A percentile compares a stretch with the other conserved stretches of the same genome.
Conservation (phyloP, 2,888 invertebrate genomes). For the Aquatica leii region DNA sequence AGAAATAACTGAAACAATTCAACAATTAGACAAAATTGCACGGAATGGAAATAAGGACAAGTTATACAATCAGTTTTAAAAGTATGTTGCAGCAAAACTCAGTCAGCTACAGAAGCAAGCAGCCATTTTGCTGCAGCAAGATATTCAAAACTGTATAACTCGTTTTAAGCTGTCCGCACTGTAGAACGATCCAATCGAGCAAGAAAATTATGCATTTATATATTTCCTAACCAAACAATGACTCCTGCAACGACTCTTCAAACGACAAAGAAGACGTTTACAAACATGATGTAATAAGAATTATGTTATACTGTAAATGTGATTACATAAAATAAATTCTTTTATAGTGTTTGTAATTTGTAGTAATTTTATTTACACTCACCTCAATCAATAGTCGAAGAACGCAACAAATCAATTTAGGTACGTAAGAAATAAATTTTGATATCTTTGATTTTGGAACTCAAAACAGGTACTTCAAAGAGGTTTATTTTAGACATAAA, state of each 20-base stretch:
- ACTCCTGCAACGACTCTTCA: not conserved
- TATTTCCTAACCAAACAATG: not conserved
- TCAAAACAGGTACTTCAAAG: slow-evolving; percentile 30
- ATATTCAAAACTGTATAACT: slow-evolving; percentile 38
- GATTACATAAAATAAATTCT: slow-evolving; percentile 1
- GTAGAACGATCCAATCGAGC: not conserved
- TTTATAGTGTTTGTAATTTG: not conserved
- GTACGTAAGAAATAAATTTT: slow-evolving; percentile 18
- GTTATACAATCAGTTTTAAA: slow-evolving; percentile 41
- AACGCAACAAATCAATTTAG: slow-evolving; percentile 11
- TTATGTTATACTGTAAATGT: not conserved
- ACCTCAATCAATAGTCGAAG: slow-evolving; percentile 21
- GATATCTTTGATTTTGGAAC: slow-evolving; percentile 18
- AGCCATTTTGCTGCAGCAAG: slow-evolving; percentile 43
- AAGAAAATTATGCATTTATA: not conserved
- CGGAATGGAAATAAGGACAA: slow-evolving; percentile 29
- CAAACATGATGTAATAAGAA: not conserved
- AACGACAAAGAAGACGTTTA: slow-evolving; percentile 17
- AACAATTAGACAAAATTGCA: slow-evolving; percentile 34
- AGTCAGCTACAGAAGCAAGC: slow-evolving; percentile 35
- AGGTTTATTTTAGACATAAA: too few species aligned
- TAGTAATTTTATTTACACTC: slow-evolving; percentile 7
- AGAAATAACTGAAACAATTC: slow-evolving; percentile 35
- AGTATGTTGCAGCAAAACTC: slow-evolving; percentile 40
- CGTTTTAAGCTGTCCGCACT: slow-evolving; percentile 16